Conservation (phyloP, 2,888 invertebrate genomes). For the Sphaerophoria rueppellii region DNA sequence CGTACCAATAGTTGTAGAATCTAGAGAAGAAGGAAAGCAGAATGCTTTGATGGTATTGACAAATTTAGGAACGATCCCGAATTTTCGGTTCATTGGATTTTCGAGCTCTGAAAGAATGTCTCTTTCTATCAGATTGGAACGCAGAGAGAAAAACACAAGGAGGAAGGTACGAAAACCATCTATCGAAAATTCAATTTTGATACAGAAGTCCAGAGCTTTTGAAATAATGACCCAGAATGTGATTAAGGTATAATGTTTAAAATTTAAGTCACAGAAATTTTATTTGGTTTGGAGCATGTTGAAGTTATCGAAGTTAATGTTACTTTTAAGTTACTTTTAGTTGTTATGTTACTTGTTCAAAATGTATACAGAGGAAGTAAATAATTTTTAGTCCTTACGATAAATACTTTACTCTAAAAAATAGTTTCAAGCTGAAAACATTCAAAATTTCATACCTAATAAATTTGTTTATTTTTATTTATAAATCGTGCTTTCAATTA, state of each 20-base stretch:
- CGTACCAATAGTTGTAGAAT: slow-evolving; percentile 13
- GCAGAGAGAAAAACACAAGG: background rate
- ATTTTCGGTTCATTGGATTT: slow-evolving; percentile 68
- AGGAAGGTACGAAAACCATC: slow-evolving; percentile 23
- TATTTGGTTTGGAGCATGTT: too few relatives aligned
- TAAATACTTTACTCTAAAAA: too few relatives aligned
- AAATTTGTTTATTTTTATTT: too few relatives aligned
- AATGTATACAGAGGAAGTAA: too few relatives aligned
- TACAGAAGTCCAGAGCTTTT: slow-evolving; percentile 1
- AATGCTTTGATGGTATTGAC: slow-evolving; percentile 39
- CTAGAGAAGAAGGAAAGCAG: slow-evolving; percentile 20
- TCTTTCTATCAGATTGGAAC: background rate
- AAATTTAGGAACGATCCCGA: slow-evolving; percentile 63
- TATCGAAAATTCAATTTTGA: slow-evolving; percentile 54
- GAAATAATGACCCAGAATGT: slow-evolving; percentile 58
- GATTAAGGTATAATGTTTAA: slow-evolving; percentile 31
- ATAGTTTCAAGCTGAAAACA: too few relatives aligned
- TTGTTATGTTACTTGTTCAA: too few relatives aligned
- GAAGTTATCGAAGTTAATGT: too few relatives aligned
- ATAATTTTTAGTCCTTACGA: too few relatives aligned
- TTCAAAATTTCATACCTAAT: too few relatives aligned
- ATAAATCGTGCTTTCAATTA: too few relatives aligned
- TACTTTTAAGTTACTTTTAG: too few relatives aligned
- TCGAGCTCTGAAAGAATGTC: slow-evolving; percentile 9
- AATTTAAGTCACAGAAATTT: too few relatives aligned